These are phyloP conservation scores for Plemyria rubiginata DNA, from an alignment of 2,888 invertebrate species.

Conservation along the genomic window DNA sequence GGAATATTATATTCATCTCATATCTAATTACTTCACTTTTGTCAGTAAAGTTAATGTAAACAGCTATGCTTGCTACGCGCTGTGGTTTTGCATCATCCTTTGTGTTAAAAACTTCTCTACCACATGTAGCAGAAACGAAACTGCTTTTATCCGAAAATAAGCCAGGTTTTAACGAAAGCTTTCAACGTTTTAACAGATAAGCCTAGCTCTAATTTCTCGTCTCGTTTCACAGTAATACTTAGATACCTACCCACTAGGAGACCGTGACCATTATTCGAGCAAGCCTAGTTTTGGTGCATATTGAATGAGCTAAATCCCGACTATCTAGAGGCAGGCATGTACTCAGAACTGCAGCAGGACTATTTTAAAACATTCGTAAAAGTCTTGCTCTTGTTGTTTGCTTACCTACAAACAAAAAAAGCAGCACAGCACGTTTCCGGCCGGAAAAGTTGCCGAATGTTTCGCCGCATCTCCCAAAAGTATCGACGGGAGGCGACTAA, in stretches of 20 bases:
- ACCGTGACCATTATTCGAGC: slow-evolving; percentile 32
- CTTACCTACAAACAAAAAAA: no score
- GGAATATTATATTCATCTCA: no score
- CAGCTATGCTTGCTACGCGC: background rate
- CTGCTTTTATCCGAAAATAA: slow-evolving; percentile 31
- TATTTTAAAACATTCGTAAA: no score
- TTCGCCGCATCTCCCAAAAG: no score
- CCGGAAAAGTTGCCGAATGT: no score
- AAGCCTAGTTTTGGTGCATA: slow-evolving; percentile 41
- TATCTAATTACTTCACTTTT: background rate
- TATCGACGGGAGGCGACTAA: no score
- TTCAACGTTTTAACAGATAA: slow-evolving; percentile 40
- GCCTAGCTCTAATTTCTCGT: slow-evolving; percentile 43
- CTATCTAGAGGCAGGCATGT: slow-evolving; percentile 13
- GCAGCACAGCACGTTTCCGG: no score
- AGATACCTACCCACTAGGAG: background rate
- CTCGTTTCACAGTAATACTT: slow-evolving; percentile 32
- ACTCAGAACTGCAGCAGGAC: no score
- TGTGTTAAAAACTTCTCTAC: slow-evolving; percentile 14
- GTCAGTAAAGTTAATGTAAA: no score
- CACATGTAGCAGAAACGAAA: slow-evolving; percentile 7
- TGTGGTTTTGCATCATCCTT: slow-evolving; percentile 16
- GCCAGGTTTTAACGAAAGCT: slow-evolving; percentile 30
- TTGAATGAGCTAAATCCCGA: slow-evolving; percentile 38
- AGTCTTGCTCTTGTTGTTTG: no score